A percentile compares a stretch with the other conserved stretches of the same genome.
Conservation (phyloP, 2,888 invertebrate species). For the Eulithis prunata region DNA sequence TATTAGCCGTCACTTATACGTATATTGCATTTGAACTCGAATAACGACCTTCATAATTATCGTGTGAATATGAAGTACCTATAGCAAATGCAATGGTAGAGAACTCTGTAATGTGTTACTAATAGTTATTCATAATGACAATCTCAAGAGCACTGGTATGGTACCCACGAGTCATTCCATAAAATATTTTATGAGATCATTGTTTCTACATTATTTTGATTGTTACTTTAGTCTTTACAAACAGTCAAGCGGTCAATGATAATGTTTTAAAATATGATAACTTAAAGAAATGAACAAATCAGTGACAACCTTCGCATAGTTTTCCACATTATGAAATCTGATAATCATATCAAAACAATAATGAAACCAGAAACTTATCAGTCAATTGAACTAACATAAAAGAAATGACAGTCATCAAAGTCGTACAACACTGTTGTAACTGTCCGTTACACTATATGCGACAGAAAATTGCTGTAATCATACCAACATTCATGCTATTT, state of each 20-base stretch:
- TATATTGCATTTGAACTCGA: constrained; percentile 13
- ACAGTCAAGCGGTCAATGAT: neutral
- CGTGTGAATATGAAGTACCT: constrained; percentile 20
- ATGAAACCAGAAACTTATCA: constrained; percentile 39
- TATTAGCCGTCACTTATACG: constrained; percentile 8
- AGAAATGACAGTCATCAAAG: constrained; percentile 46
- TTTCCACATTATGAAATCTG: neutral
- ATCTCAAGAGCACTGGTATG: neutral
- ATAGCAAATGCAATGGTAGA: constrained; percentile 6
- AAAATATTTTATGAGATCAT: neutral
- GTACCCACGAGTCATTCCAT: neutral
- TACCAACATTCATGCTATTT: constrained; percentile 48
- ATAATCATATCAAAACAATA: constrained; percentile 14
- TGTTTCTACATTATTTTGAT: too few species aligned
- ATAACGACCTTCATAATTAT: constrained; percentile 19
- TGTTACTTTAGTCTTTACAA: neutral
- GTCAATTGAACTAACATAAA: constrained; percentile 46
- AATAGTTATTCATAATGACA: neutral
- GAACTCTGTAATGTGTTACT: neutral
- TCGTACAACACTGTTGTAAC: constrained; percentile 51
- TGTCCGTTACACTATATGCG: constrained; percentile 52
- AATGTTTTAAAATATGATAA: too few species aligned
- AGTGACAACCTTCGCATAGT: neutral
- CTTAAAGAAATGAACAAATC: neutral
- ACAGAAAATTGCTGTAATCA: constrained; percentile 52